Percentiles rank a stretch among this genome's conserved stretches.
Conservation (phyloP, 2,113 vertebrate genomes). For the Capreolus pygargus region DNA sequence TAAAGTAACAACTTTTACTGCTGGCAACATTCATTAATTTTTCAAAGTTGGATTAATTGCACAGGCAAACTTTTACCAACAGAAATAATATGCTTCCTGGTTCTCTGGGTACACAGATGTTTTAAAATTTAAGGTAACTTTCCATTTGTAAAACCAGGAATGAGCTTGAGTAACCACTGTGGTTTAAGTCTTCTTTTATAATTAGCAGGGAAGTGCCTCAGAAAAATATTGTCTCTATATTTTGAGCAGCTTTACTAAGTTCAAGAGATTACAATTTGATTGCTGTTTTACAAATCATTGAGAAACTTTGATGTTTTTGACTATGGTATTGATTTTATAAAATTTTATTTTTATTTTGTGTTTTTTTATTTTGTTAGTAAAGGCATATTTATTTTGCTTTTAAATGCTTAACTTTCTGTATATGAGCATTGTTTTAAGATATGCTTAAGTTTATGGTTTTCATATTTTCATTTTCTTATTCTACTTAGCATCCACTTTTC, state of each 20-base stretch:
- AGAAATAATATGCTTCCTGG: background rate
- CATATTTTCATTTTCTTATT: background rate
- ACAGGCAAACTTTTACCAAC: background rate
- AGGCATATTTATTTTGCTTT: background rate
- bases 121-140: background rate
- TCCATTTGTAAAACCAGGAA: background rate
- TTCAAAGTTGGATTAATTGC: background rate
- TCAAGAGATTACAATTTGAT: background rate
- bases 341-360: background rate
- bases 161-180: background rate
- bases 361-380: background rate
- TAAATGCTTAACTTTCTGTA: background rate
- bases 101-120: background rate
- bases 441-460: background rate
- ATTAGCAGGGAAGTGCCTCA: background rate
- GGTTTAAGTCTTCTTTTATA: background rate
- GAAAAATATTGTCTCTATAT: background rate
- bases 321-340: background rate
- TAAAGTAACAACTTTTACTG: background rate
- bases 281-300: background rate
- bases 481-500: background rate
- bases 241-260: background rate
- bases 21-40: background rate
- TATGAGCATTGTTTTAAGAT: background rate
- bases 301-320: background rate